Conservation (phyloP, 2,888 invertebrate species). For the Oscheius sp. region DNA sequence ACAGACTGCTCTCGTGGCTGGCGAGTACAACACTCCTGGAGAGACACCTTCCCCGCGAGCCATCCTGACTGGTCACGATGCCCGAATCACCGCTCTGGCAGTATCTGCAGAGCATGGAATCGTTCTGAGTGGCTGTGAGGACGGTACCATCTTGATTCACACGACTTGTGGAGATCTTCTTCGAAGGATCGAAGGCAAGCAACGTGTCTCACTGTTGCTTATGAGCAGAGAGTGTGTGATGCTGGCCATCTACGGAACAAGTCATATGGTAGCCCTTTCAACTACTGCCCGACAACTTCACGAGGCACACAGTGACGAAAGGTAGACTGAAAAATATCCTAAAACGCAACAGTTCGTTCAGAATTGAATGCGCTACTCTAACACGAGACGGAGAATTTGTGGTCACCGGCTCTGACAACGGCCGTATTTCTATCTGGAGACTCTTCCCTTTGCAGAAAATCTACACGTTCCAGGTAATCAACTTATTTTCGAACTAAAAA, state of each 20-base stretch:
- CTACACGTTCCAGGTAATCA: slow-evolving; percentile 87
- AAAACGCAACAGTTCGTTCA: slow-evolving; percentile 18
- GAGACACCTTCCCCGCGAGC: slow-evolving; percentile 95
- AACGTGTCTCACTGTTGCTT: slow-evolving; percentile 55
- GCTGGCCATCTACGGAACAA: slow-evolving; percentile 84
- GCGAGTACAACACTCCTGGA: slow-evolving; percentile 81
- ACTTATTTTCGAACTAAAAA: not conserved
- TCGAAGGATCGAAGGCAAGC: slow-evolving; percentile 80
- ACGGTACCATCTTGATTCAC: slow-evolving; percentile 95
- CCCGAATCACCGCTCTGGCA: slow-evolving; percentile 91
- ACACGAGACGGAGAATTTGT: slow-evolving; percentile 89
- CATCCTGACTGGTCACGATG: slow-evolving; percentile 96
- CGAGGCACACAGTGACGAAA: slow-evolving; percentile 49
- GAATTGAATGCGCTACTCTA: slow-evolving; percentile 51
- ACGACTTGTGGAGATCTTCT: slow-evolving; percentile 96
- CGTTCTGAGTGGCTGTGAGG: slow-evolving; percentile 92
- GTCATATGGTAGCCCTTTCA: slow-evolving; percentile 63
- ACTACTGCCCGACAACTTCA: slow-evolving; percentile 64
- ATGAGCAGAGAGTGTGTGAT: slow-evolving; percentile 95
- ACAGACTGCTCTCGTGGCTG: slow-evolving; percentile 88
- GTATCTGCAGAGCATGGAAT: slow-evolving; percentile 97
- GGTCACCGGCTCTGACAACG: slow-evolving; percentile 95
- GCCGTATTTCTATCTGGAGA: slow-evolving; percentile 97
- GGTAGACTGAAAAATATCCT: slow-evolving; percentile 34
- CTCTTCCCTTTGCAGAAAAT: slow-evolving; percentile 95